Conservation (phyloP, 2,888 invertebrate species). For the Pachliopta kotzebuea region DNA sequence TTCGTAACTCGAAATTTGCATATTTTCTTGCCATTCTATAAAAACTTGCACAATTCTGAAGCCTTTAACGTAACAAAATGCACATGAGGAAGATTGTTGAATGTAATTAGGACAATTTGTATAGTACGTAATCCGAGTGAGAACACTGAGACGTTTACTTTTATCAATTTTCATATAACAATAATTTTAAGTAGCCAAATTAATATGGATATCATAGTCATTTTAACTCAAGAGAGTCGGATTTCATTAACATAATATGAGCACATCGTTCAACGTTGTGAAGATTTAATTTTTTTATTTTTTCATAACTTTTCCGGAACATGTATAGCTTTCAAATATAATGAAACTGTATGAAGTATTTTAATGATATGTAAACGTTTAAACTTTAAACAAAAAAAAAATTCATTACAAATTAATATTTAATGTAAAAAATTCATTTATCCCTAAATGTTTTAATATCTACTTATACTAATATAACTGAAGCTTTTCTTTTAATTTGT, state of each 20-base stretch:
- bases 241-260: conserved; percentile 2
- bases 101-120: conserved; percentile 8
- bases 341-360: too few relatives aligned
- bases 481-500: too few relatives aligned
- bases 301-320: too few relatives aligned
- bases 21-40: conserved; percentile 9
- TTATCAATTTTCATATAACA: neutral
- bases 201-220: neutral
- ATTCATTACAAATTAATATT: too few relatives aligned
- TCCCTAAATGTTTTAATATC: too few relatives aligned
- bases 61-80: conserved; percentile 4
- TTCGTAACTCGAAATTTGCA: conserved; percentile 15
- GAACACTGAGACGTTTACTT: neutral
- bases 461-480: too few relatives aligned
- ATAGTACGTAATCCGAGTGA: neutral
- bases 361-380: too few relatives aligned
- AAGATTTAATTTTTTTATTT: too few relatives aligned
- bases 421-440: too few relatives aligned
- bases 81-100: neutral
- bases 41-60: conserved; percentile 8
- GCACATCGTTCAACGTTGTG: too few relatives aligned
- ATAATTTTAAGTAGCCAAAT: conserved; percentile 1
- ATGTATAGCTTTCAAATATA: too few relatives aligned
- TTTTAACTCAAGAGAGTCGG: neutral
- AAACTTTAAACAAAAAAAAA: too few relatives aligned